Percentiles rank a stretch among this genome's conserved stretches.
Conservation (phyloP, 2,113 vertebrate genomes). For the Ramphastos sulfuratus region DNA sequence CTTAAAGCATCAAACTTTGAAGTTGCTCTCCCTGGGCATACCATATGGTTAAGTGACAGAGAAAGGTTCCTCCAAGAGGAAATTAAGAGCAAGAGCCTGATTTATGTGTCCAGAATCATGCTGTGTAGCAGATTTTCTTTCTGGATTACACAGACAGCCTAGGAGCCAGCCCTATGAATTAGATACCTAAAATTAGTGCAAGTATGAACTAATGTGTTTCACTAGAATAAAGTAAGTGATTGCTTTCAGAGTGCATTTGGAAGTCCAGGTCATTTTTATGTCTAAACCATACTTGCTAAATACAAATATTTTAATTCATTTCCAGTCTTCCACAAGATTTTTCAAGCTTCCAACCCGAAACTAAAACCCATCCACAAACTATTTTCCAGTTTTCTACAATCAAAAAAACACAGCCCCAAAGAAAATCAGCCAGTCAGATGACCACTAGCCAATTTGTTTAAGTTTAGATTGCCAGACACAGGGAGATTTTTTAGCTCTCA, state of each 20-base stretch:
- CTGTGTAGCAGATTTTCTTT: slow-evolving; percentile 42
- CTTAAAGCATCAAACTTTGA: neutral
- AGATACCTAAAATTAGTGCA: slow-evolving; percentile 28
- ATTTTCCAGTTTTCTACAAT: neutral
- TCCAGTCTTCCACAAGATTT: neutral
- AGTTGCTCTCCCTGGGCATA: neutral
- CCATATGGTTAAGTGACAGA: slow-evolving; percentile 23
- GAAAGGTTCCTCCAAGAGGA: slow-evolving; percentile 3
- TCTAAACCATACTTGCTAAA: neutral
- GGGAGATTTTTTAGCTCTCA: neutral
- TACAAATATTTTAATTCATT: neutral
- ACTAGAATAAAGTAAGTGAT: neutral
- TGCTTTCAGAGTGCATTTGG: neutral
- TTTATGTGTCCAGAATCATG: neutral
- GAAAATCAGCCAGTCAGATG: neutral
- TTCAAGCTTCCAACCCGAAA: neutral
- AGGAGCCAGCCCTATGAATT: neutral
- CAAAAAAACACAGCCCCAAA: neutral
- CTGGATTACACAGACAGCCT: neutral
- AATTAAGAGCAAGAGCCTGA: neutral
- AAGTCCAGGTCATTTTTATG: neutral
- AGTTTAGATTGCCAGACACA: neutral
- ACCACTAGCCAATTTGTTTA: neutral
- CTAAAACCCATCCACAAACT: neutral
- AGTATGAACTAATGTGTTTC: neutral